phyloP scores from a whole-genome alignment of 2,113 vertebrate species.

The Glareola pratincola region DNA sequence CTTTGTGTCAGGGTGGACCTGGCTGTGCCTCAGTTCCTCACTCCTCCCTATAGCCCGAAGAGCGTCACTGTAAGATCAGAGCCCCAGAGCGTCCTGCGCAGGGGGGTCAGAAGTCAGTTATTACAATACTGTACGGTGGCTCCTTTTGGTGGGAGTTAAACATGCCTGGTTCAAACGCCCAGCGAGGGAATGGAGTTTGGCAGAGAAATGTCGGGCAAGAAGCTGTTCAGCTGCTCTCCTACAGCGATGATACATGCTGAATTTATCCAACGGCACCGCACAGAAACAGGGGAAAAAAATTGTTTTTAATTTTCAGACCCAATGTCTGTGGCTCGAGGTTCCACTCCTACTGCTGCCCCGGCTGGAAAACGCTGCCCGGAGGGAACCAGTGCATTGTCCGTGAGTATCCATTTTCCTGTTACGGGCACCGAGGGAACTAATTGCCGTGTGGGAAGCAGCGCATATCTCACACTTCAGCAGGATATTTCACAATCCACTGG shows the following conservation, averaged over 20 bases:
- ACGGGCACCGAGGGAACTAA: not conserved
- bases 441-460: not conserved
- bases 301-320: constrained; percentile 77
- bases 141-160: not conserved
- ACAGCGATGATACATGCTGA: not conserved
- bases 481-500: not conserved
- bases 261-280: not conserved
- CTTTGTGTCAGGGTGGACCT: not conserved
- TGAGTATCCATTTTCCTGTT: constrained; percentile 77
- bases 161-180: not conserved
- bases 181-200: not conserved
- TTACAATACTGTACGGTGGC: not conserved
- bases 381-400: constrained; percentile 99
- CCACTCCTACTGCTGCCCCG: constrained; percentile 97
- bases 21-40: not conserved
- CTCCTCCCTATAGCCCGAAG: not conserved
- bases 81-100: not conserved
- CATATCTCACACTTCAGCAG: not conserved
- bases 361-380: constrained; percentile 96
- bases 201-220: not conserved
- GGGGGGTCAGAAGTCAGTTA: not conserved
- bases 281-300: not conserved
- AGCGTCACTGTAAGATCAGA: not conserved
- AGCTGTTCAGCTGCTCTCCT: not conserved
- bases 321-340: constrained; percentile 98